phyloP scores from a whole-genome alignment of 2,797 vertebrate species.

The Rallus crepitans region DNA sequence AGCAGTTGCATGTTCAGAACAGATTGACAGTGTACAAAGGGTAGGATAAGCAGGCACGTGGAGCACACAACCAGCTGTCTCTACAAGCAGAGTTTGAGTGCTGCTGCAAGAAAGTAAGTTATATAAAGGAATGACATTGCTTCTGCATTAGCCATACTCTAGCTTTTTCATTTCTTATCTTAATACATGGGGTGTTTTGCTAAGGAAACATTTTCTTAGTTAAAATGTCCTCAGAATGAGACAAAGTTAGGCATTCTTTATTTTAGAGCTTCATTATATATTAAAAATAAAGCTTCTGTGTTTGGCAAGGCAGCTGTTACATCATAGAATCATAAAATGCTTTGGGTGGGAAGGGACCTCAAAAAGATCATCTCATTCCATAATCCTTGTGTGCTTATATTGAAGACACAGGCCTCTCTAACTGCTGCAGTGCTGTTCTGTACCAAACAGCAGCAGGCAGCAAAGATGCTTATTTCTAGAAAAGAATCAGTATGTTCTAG shows the following conservation, averaged over 20 bases:
- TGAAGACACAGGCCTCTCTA: neutral
- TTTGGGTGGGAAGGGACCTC: too few relatives aligned
- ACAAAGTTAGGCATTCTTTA: neutral
- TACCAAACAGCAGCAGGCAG: neutral
- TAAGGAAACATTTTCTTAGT: neutral
- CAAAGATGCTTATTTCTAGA: neutral
- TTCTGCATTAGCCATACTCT: neutral
- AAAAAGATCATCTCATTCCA: too few relatives aligned
- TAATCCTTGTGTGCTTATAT: neutral
- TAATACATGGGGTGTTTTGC: rapidly evolving
- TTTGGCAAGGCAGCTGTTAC: neutral
- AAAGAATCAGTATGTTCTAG: neutral
- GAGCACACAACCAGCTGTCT: neutral
- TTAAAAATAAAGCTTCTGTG: neutral
- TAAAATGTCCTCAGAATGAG: neutral
- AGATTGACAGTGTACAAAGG: neutral
- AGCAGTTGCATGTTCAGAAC: neutral
- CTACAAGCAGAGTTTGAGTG: neutral
- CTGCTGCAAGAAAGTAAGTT: neutral
- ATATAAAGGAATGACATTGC: neutral
- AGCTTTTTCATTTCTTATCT: neutral
- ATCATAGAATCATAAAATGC: neutral
- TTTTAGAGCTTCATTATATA: neutral
- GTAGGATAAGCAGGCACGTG: neutral
- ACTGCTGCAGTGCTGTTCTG: neutral